Percentiles rank a stretch among this genome's conserved stretches.
Conservation (phyloP, 2,888 invertebrate genomes). For the Oxycera nigricornis region DNA sequence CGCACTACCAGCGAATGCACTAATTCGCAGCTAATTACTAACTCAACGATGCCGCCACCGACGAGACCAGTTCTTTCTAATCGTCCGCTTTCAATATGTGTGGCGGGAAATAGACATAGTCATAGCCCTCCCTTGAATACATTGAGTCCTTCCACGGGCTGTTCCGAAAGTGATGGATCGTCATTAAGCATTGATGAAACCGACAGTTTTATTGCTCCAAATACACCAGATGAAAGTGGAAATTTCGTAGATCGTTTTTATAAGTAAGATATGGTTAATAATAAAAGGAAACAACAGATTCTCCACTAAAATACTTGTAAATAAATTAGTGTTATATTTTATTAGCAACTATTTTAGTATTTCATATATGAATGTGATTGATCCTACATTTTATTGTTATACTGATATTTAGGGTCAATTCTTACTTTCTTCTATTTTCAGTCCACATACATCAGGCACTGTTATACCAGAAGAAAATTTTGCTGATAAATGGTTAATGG, state of each 20-base stretch:
- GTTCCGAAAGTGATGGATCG: constrained; percentile 73
- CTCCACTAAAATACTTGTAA: background rate
- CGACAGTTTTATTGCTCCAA: constrained; percentile 65
- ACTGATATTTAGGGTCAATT: too few relatives aligned
- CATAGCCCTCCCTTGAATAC: constrained; percentile 63
- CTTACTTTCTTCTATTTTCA: too few relatives aligned
- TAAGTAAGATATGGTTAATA: constrained; percentile 51
- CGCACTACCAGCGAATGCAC: constrained; percentile 71
- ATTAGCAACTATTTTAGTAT: too few relatives aligned
- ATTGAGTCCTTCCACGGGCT: constrained; percentile 69
- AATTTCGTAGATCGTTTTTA: constrained; percentile 54
- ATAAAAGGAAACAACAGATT: too few relatives aligned
- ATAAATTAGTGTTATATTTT: background rate
- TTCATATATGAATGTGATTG: too few relatives aligned
- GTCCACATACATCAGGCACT: constrained; percentile 55
- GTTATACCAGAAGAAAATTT: constrained; percentile 71
- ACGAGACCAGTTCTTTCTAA: constrained; percentile 60
- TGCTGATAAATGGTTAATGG: constrained; percentile 60
- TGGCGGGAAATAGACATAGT: constrained; percentile 58
- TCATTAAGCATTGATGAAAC: constrained; percentile 72
- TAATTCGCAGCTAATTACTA: constrained; percentile 54
- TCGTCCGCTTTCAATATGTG: constrained; percentile 60
- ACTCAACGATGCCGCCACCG: constrained; percentile 58
- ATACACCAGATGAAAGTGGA: constrained; percentile 68
- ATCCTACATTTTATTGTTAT: too few relatives aligned